Base-by-base conservation (phyloP, 1,140 invertebrate genomes). In the Daktulosphaira vitifoliae region DNA sequence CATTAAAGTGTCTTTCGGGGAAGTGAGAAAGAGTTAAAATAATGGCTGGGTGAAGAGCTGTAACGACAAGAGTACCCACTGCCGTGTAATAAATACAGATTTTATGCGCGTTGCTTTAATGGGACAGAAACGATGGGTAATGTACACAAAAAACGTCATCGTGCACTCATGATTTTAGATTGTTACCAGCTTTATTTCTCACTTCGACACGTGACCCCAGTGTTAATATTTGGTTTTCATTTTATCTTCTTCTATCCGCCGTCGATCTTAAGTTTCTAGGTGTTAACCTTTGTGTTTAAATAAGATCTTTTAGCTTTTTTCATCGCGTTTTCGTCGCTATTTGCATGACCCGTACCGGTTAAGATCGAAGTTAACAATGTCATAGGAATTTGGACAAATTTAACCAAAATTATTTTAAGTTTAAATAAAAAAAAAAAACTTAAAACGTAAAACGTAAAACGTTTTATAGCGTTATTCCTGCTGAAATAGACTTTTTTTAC, bases 41-140 rank as follows among this genome's bases (percentile, higher is more conserved):
- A 33, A 33, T 11, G 29, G 11, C 29, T 5, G 29, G 11, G 29
- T 6, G 29, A 33, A 11, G 29, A 33, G 29, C 23, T 16, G 18
- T 18, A 25, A 9, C 2, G 3, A 25, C 13, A 1, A 16, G 37
- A 11, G 29, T 33, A 33, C 11, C n/a, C n/a, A n/a, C 1, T 22
- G 13, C 4, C 37, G 18, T 2, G 8, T 51, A 42, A 56, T 42
- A 56, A 56, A 42, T 42, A 56, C 53, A 25, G 53, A 56, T 42
- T 56, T 56, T 42, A 56, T 56, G 53, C 53, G 23, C 37, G 22
- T 23, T 3, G n/a, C 53, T 39, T 56, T 25, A 39, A 56, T 42
- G 38, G 22, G 3, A 56, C 18, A 42, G 38, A 42, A 56, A 56
- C 26, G 38, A 56, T 42, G 38, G 9, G 13, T 56, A 39, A 15